Percentiles rank a stretch among this genome's conserved stretches.
phyloP scores from a whole-genome alignment of 1,140 invertebrate genomes.

The Eufriesea mexicana region DNA sequence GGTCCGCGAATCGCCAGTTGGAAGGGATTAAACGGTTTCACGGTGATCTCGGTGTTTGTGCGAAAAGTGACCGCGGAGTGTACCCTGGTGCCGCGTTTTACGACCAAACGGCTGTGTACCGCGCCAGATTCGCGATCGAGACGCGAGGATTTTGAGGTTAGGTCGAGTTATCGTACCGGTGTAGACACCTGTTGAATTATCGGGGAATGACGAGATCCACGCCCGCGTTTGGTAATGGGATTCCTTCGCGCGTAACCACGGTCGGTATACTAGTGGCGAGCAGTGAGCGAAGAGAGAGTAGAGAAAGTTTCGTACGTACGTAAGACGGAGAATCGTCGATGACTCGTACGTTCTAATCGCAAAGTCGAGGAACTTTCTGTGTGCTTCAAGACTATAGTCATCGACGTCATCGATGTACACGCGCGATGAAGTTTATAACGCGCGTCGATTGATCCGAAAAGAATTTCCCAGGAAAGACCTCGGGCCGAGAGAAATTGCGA shows the following conservation, averaged over 20 bases:
- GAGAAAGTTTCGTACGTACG: constrained; percentile 2
- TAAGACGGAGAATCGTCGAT: neutral
- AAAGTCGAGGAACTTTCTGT: no score
- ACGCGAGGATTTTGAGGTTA: neutral
- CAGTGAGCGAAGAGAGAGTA: neutral
- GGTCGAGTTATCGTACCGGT: neutral
- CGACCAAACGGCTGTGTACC: no score
- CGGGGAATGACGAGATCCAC: no score
- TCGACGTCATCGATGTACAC: no score
- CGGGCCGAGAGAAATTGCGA: no score
- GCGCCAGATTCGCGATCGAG: neutral
- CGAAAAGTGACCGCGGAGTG: neutral
- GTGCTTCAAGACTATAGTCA: no score
- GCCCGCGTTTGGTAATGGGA: neutral
- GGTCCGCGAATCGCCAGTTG: neutral
- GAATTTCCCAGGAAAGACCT: no score
- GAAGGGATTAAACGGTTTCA: neutral
- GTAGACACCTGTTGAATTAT: neutral
- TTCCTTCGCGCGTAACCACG: neutral
- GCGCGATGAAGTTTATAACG: no score
- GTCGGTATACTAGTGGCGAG: no score
- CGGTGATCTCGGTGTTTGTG: neutral
- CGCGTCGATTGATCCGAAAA: no score
- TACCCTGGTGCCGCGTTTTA: no score
- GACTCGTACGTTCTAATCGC: no score